Evolutionary conservation across 2,888 invertebrate genomes (phyloP).

Genomic region (Euphydryas editha): DNA sequence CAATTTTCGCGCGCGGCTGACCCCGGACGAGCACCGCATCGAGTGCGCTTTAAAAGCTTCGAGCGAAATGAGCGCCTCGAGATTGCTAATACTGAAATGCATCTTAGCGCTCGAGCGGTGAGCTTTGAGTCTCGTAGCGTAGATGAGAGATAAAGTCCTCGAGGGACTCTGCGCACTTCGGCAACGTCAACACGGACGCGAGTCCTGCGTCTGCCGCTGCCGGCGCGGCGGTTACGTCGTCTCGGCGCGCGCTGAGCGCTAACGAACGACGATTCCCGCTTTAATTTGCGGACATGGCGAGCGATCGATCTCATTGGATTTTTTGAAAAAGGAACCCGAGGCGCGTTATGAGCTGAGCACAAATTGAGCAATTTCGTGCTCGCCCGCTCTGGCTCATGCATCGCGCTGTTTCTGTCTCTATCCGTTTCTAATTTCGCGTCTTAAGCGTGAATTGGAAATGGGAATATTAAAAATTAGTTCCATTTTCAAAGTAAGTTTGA

Average conservation of each 20-base stretch:
- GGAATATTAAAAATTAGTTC: constrained; percentile 64
- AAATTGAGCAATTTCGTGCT: constrained; percentile 82
- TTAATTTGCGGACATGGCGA: constrained; percentile 82
- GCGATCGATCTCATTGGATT: constrained; percentile 83
- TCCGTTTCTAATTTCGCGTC: constrained; percentile 49
- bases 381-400: constrained; percentile 58
- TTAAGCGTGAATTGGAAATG: constrained; percentile 58
- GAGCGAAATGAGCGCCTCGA: constrained; percentile 63
- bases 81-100: constrained; percentile 71
- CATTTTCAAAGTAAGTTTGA: constrained; percentile 49
- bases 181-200: constrained; percentile 40
- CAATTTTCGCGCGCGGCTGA: constrained; percentile 59
- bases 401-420: constrained; percentile 45
- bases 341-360: constrained; percentile 72
- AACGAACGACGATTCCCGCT: constrained; percentile 81
- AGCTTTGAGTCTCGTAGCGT: constrained; percentile 65
- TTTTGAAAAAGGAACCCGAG: constrained; percentile 75
- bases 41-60: constrained; percentile 56
- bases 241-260: constrained; percentile 50
- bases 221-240: constrained; percentile 51
- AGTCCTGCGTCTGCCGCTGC: constrained; percentile 38
- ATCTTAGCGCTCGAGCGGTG: constrained; percentile 68
- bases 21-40: constrained; percentile 44
- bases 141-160: constrained; percentile 63
- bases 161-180: constrained; percentile 44